Percentiles rank a stretch among this genome's conserved stretches.
phyloP scores from a whole-genome alignment of 2,888 invertebrate genomes.

The Chalcis sispes region DNA sequence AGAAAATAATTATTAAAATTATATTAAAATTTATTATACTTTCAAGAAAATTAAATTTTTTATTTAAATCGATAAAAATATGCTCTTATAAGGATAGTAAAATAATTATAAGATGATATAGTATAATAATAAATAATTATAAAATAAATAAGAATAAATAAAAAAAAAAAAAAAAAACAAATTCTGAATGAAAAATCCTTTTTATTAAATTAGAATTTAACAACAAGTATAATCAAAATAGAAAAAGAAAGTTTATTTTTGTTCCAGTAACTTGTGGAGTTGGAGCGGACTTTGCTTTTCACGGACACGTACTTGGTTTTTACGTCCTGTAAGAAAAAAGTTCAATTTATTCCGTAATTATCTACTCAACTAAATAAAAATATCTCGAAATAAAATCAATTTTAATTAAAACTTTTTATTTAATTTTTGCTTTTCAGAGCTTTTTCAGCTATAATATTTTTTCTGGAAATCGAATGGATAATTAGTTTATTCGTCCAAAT shows the following conservation, averaged over 20 bases:
- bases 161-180: not conserved
- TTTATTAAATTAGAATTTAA: not conserved
- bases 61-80: too few species aligned
- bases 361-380: conserved; percentile 2
- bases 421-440: conserved; percentile 76
- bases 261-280: conserved; percentile 81
- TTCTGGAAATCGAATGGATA: conserved; percentile 82
- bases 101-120: too few species aligned
- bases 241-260: conserved; percentile 56
- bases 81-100: too few species aligned
- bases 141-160: not conserved
- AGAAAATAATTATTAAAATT: too few species aligned
- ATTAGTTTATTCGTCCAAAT: conserved; percentile 65
- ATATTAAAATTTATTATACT: too few species aligned
- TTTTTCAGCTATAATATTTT: conserved; percentile 78
- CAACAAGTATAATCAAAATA: not conserved
- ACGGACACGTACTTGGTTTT: conserved; percentile 80
- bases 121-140: too few species aligned
- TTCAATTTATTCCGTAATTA: conserved; percentile 67
- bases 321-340: conserved; percentile 80
- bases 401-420: not conserved
- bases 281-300: conserved; percentile 81
- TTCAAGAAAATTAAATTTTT: too few species aligned
- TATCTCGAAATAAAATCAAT: not conserved
- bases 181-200: too few species aligned